A percentile compares a stretch with the other conserved stretches of the same genome.
phyloP scores from a whole-genome alignment of 1,140 invertebrate genomes.

The Littorina saxatilis region DNA sequence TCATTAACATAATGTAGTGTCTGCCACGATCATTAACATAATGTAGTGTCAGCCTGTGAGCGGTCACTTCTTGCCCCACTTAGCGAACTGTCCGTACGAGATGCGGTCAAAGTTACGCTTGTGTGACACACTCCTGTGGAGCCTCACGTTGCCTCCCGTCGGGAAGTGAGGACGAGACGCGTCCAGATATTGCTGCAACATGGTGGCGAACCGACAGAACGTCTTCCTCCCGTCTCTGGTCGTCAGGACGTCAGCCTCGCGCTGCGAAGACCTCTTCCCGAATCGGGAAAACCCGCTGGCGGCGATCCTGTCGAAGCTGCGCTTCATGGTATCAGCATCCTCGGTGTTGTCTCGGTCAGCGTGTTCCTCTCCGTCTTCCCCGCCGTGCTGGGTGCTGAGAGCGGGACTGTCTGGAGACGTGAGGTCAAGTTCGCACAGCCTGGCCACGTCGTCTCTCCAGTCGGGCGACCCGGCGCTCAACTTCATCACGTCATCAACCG shows the following conservation, averaged over 20 bases:
- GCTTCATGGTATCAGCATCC: background rate
- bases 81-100: constrained; percentile 31
- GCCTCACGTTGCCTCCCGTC: background rate
- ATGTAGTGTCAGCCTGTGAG: too few relatives aligned
- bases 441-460: background rate
- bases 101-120: constrained; percentile 29
- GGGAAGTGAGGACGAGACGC: background rate
- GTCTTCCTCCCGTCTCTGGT: too few relatives aligned
- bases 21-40: too few relatives aligned
- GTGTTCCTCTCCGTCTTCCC: background rate
- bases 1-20: too few relatives aligned
- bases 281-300: constrained; percentile 31
- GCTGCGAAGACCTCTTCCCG: background rate
- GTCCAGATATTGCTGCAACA: constrained; percentile 2
- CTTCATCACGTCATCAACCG: background rate
- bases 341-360: background rate
- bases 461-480: background rate
- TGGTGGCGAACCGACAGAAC: background rate
- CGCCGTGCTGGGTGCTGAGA: background rate
- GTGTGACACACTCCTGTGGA: background rate
- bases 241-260: background rate
- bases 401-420: background rate
- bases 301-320: constrained; percentile 6
- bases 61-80: constrained; percentile 29
- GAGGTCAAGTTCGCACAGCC: background rate